Evolutionary conservation across 1,140 invertebrate species (phyloP).

Genomic region (Caenorhabditis elegans): DNA sequence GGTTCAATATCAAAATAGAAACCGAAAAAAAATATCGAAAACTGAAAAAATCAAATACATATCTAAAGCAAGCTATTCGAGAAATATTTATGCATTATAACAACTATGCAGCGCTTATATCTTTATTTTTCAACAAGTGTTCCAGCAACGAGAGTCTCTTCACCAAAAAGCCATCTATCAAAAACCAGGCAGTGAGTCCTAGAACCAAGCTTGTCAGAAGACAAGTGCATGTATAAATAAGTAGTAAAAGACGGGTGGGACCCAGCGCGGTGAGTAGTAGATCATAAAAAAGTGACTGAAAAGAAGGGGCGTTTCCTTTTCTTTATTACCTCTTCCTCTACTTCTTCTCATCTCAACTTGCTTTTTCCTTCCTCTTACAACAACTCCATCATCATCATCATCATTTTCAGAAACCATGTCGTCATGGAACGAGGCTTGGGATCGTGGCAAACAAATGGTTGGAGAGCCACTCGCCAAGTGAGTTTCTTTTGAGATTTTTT

Average conservation of each 20-base stretch:
- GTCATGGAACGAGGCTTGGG: slow-evolving; percentile 27
- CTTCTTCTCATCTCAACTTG: neutral
- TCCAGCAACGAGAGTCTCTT: no score
- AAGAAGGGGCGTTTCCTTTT: neutral
- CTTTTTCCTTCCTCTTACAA: neutral
- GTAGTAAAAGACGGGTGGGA: neutral
- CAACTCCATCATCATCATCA: neutral
- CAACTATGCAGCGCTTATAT: neutral
- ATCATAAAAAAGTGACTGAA: slow-evolving; percentile 22
- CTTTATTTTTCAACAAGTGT: neutral
- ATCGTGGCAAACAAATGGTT: slow-evolving; percentile 29
- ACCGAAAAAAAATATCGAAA: no score
- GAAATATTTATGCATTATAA: neutral
- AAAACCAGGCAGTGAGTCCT: neutral
- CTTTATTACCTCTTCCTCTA: slow-evolving; percentile 20
- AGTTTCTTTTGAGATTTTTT: neutral
- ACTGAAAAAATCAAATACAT: no score
- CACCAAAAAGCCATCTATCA: no score
- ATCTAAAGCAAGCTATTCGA: no score
- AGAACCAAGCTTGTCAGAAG: neutral
- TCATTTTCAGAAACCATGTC: neutral
- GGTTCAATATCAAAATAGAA: no score
- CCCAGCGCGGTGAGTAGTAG: neutral
- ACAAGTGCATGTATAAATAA: slow-evolving; percentile 32
- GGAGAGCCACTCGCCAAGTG: neutral